phyloP scores from a whole-genome alignment of 1,140 invertebrate genomes.

The Homarus americanus region DNA sequence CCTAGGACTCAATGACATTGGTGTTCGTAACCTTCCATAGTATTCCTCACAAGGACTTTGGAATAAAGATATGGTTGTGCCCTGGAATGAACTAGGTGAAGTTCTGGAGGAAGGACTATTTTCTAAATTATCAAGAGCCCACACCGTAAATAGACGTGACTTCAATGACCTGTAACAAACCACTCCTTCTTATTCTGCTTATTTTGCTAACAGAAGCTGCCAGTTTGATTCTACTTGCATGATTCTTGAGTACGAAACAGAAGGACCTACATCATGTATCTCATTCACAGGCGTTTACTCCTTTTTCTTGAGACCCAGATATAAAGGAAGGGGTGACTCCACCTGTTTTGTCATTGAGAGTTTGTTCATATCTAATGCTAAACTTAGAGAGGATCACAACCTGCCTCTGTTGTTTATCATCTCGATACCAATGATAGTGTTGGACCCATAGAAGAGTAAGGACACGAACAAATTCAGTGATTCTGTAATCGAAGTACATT shows the following conservation, averaged over 20 bases:
- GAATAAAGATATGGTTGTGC: conserved; percentile 10
- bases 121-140: not conserved
- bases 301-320: not conserved
- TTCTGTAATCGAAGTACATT: not conserved
- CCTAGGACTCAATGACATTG: conserved; percentile 9
- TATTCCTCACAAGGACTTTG: not conserved
- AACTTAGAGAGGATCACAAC: not conserved
- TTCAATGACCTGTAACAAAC: conserved; percentile 14
- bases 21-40: too few relatives aligned
- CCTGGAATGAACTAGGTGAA: conserved; percentile 7
- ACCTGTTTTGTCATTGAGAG: conserved; percentile 6
- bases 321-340: conserved; percentile 30
- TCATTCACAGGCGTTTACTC: conserved; percentile 23
- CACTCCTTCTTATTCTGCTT: not conserved
- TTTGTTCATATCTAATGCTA: conserved; percentile 18
- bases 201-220: not conserved
- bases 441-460: not conserved
- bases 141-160: conserved; percentile 23
- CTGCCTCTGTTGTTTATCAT: not conserved
- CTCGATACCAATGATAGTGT: not conserved
- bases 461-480: conserved; percentile 10
- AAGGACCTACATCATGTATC: conserved; percentile 8
- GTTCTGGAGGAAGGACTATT: conserved; percentile 14
- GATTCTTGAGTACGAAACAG: conserved; percentile 18
- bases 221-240: not conserved